Base-by-base conservation (phyloP, 2,797 vertebrate genomes). In the Pygocentrus nattereri region DNA sequence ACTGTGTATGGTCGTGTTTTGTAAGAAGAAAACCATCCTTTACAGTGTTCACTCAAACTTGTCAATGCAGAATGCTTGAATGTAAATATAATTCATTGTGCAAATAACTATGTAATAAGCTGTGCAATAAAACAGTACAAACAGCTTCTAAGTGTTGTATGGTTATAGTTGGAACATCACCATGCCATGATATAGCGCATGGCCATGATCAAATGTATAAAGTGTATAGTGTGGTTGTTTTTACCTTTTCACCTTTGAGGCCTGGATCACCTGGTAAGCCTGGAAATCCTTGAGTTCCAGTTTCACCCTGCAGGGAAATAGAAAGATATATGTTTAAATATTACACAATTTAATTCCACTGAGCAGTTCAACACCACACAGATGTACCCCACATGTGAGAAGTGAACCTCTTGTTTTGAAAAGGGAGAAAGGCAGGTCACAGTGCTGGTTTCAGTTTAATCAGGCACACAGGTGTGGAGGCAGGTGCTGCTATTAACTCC, bases 201-300 rank as follows among this genome's bases (percentile, higher is more conserved):
- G 38, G 18, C 4, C n/a, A 65, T 16, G 23, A 34, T 41, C 4
- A 19, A 23, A 7, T 56, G 41, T 61, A 61, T 13, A 59, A 8
- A 2, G 5, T 16, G 12, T 11, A 31, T 38, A 15, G 1, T 64
- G 6, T 23, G 34, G 7, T 50, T 31, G 65, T 56, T 71, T 75
- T 0, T 90, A 97, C 95, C 94, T 97, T 97, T 81, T 95, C 94
- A 58, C 96, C 96, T 91, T 92, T 92, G 16, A 50, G 50, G 47
- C 95, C 95, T 25, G 84, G 76, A 15, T 95, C 93, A 88, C 95
- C 96, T 69, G 89, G 90, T 16, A 91, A 68, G 59, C 95, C 96
- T 78, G 95, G 93, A 65, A 95, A 94, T 83, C 95, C 95, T 62
- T 88, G 90, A 81, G 38, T 41, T 73, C 92, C 94, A 62, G 87